Percentiles rank a stretch among this genome's conserved stretches.
phyloP scores from a whole-genome alignment of 2,888 invertebrate species.

The Salticus scenicus region DNA sequence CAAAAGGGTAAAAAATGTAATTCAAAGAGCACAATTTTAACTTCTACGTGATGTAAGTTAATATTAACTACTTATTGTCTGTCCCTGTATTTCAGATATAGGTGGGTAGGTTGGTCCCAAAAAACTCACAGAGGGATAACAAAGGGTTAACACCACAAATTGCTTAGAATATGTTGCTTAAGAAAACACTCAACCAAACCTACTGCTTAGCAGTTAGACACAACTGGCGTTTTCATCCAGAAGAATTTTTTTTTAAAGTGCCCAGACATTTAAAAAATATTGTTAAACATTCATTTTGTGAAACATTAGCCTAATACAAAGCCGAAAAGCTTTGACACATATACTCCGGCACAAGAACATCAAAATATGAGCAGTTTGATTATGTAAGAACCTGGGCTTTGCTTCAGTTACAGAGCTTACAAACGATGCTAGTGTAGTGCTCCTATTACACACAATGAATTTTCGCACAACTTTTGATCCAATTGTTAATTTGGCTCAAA shows the following conservation, averaged over 20 bases:
- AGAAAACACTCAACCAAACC: neutral
- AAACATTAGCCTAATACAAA: neutral
- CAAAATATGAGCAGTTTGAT: neutral
- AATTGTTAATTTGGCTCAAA: too few species aligned
- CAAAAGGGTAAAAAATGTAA: too few species aligned
- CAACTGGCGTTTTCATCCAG: neutral
- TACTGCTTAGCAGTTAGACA: constrained; percentile 5
- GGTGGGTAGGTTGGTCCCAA: constrained; percentile 19
- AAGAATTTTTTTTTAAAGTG: neutral
- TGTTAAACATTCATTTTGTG: neutral
- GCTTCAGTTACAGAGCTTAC: neutral
- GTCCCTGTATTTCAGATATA: neutral
- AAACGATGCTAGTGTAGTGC: neutral
- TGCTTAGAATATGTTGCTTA: neutral
- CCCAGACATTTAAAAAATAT: neutral
- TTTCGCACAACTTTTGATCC: neutral
- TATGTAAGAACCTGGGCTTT: neutral
- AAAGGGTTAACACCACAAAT: neutral
- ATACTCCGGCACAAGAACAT: neutral
- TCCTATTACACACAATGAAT: neutral
- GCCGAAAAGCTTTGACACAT: neutral
- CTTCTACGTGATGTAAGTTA: too few species aligned
- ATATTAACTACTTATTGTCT: neutral
- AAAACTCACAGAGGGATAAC: neutral
- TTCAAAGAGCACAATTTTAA: too few species aligned